Conservation (phyloP, 1,140 invertebrate genomes). For the Drosophila mojavensis region DNA sequence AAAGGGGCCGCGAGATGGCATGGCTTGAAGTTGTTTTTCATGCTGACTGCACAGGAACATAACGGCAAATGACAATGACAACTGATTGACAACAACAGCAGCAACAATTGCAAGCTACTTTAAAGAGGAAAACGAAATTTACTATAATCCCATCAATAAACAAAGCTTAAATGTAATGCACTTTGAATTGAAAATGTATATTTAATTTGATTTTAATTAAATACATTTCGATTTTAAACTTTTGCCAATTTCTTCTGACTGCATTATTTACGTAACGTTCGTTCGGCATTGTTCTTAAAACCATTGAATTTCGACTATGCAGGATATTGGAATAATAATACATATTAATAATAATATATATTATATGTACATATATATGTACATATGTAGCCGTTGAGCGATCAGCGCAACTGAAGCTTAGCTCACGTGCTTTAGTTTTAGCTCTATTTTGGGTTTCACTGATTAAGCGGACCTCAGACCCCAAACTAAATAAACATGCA, state of each 20-base stretch:
- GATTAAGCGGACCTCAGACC: slow-evolving; percentile 33
- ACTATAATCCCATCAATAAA: slow-evolving; percentile 35
- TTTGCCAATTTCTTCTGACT: no score
- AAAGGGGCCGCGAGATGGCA: not conserved
- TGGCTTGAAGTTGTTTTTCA: slow-evolving; percentile 6
- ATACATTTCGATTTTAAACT: no score
- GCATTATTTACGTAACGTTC: no score
- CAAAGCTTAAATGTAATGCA: slow-evolving; percentile 4
- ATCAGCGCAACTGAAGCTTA: not conserved
- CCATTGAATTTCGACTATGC: no score
- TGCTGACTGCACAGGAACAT: slow-evolving; percentile 13
- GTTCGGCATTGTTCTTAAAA: no score
- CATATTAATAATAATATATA: no score
- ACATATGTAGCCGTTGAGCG: no score
- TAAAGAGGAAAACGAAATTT: slow-evolving; percentile 5
- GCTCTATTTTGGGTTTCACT: slow-evolving; percentile 5
- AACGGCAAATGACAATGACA: slow-evolving; percentile 37
- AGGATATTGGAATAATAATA: no score
- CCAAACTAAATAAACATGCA: slow-evolving; percentile 4
- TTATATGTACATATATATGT: no score
- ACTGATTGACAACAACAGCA: slow-evolving; percentile 40
- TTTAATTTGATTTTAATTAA: no score
- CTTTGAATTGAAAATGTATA: not conserved
- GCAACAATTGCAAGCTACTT: slow-evolving; percentile 4
- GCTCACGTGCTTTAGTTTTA: slow-evolving; percentile 27